phyloP scores from a whole-genome alignment of 2,113 vertebrate genomes.

The Deroptyus accipitrinus region DNA sequence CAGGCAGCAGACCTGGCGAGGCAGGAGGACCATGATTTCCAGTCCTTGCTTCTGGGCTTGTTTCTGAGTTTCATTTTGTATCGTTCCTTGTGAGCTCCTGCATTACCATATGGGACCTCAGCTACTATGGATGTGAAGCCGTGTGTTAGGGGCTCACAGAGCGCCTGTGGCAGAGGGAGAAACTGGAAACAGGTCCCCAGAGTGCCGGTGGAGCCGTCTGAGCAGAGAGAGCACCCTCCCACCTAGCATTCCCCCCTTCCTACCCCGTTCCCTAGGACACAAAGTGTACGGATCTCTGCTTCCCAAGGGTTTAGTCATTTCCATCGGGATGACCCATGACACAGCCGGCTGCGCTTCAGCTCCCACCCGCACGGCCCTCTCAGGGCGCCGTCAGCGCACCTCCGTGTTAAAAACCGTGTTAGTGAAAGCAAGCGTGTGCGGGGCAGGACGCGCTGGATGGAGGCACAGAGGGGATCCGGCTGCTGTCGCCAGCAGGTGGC shows the following conservation, averaged over 20 bases:
- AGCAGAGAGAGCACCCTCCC: not conserved
- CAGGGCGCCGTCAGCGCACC: fast-evolving
- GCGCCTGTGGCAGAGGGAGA: not conserved
- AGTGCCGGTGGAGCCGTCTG: not conserved
- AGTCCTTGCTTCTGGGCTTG: not conserved
- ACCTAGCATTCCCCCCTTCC: not conserved
- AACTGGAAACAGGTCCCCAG: not conserved
- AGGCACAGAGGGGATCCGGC: not conserved
- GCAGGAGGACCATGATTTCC: not conserved
- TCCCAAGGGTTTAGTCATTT: not conserved
- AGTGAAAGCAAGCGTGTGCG: not conserved
- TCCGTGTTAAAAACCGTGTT: fast-evolving
- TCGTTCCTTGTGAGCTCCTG: not conserved
- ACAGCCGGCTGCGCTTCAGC: too few species aligned
- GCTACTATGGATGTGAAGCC: fast-evolving
- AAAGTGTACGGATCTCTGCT: not conserved
- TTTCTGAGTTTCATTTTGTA: not conserved
- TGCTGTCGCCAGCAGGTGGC: slow-evolving; percentile 56
- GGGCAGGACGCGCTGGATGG: not conserved
- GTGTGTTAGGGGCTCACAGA: fast-evolving
- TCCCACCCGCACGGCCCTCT: not conserved
- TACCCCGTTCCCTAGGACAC: not conserved
- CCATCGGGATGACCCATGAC: not conserved
- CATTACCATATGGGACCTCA: not conserved
- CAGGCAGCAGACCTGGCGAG: fast-evolving